Conservation (phyloP, 2,113 vertebrate species). For the Phycodurus eques region DNA sequence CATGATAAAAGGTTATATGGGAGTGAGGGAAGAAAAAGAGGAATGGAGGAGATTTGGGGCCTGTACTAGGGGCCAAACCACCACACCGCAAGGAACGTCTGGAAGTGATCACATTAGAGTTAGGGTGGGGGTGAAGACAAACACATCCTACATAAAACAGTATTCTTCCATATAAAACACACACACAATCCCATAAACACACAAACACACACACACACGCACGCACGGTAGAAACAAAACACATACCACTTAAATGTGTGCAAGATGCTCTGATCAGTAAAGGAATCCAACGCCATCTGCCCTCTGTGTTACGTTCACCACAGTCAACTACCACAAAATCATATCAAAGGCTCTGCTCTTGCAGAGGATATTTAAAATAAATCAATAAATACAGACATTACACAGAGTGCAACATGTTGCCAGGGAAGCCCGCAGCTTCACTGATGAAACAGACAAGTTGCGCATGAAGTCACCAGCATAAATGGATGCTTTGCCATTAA, state of each 20-base stretch:
- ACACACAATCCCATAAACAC: slow-evolving; percentile 5
- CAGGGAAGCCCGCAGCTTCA: slow-evolving; percentile 9
- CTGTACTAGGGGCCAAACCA: slow-evolving; percentile 32
- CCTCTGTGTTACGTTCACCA: background rate
- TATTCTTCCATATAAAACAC: slow-evolving; percentile 42
- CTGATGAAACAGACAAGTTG: slow-evolving; percentile 25
- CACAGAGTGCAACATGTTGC: slow-evolving; percentile 18
- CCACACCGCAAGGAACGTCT: slow-evolving; percentile 42
- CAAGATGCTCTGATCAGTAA: slow-evolving; percentile 8
- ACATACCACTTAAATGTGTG: slow-evolving; percentile 5
- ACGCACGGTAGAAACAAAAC: background rate
- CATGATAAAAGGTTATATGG: slow-evolving; percentile 12
- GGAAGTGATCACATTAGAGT: slow-evolving; percentile 55
- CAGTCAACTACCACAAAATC: slow-evolving; percentile 24
- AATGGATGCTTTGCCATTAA: background rate
- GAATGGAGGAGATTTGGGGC: slow-evolving; percentile 36
- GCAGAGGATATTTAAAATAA: slow-evolving; percentile 22
- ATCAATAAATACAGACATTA: slow-evolving; percentile 36
- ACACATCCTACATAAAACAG: slow-evolving; percentile 35
- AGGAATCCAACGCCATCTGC: slow-evolving; percentile 17
- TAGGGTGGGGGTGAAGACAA: slow-evolving; percentile 20
- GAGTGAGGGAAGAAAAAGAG: slow-evolving; percentile 9
- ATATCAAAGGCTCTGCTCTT: slow-evolving; percentile 19
- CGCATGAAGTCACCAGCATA: slow-evolving; percentile 2
- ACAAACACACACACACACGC: background rate